phyloP scores from a whole-genome alignment of 2,888 invertebrate genomes.

The Ischnura elegans region DNA sequence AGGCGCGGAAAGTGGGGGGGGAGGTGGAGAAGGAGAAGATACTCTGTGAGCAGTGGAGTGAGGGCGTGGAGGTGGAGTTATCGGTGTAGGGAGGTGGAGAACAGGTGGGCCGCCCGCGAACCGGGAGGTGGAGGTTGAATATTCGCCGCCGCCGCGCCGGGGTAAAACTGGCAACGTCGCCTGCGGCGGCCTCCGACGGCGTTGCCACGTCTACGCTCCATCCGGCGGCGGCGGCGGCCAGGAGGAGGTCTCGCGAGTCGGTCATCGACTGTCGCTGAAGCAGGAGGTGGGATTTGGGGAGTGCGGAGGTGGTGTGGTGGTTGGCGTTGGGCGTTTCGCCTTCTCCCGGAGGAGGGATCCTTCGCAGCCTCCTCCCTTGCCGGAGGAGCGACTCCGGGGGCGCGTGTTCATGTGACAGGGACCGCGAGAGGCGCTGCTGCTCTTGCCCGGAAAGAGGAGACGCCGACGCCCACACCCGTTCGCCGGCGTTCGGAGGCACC shows the following conservation, averaged over 20 bases:
- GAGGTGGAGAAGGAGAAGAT: background rate
- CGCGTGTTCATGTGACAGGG: background rate
- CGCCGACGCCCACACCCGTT: background rate
- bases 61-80: conserved; percentile 3
- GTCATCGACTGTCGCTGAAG: conserved; percentile 54
- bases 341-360: background rate
- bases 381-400: conserved; percentile 17
- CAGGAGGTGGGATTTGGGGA: background rate
- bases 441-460: background rate
- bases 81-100: conserved; percentile 34
- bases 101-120: conserved; percentile 45
- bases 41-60: background rate
- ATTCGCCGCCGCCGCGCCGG: conserved; percentile 8
- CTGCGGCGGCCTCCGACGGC: background rate
- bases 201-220: conserved; percentile 39
- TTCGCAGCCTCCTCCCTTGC: background rate
- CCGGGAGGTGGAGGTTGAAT: conserved; percentile 9
- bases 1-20: background rate
- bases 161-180: conserved; percentile 36
- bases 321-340: background rate
- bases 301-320: conserved; percentile 16
- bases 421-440: background rate
- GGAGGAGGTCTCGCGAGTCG: conserved; percentile 33
- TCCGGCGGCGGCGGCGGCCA: conserved; percentile 20
- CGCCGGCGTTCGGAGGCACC: background rate